Evolutionary conservation across 2,113 vertebrate genomes (phyloP).

Genomic region (Gobius niger): DNA sequence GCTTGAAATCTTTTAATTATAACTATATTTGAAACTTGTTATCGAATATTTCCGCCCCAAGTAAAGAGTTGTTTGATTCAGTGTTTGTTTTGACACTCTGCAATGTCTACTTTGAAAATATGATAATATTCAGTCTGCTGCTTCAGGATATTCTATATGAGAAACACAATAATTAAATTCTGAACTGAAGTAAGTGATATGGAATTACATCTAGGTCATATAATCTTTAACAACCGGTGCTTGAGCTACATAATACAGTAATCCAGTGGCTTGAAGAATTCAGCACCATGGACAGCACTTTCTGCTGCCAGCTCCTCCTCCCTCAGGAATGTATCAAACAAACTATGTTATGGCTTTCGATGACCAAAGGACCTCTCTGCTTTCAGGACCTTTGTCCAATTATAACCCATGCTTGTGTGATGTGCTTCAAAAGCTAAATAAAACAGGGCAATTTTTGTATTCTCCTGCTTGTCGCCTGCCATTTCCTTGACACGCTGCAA

Average conservation of each 20-base stretch:
- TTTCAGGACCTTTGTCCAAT: conserved; percentile 16
- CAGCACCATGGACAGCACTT: conserved; percentile 45
- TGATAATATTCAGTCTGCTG: too few relatives aligned
- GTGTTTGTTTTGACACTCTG: too few relatives aligned
- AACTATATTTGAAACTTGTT: too few relatives aligned
- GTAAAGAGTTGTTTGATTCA: too few relatives aligned
- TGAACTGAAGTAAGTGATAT: background rate
- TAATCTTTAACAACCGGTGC: conserved; percentile 18
- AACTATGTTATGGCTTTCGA: conserved; percentile 8
- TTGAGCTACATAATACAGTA: background rate
- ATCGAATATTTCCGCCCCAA: too few relatives aligned
- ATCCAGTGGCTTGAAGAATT: conserved; percentile 34
- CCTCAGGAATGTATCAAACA: conserved; percentile 24
- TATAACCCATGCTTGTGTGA: conserved; percentile 1
- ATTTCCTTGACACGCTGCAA: background rate
- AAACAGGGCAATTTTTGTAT: background rate
- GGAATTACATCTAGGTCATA: conserved; percentile 5
- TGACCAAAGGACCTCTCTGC: conserved; percentile 15
- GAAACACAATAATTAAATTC: background rate
- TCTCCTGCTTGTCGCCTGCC: background rate
- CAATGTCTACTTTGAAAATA: too few relatives aligned
- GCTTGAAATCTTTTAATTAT: too few relatives aligned
- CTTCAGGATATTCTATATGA: too few relatives aligned
- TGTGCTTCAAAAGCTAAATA: conserved; percentile 17
- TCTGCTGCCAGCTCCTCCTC: conserved; percentile 22